Base-by-base conservation (phyloP, 2,888 invertebrate genomes). In the Hirudinaria manillensis region DNA sequence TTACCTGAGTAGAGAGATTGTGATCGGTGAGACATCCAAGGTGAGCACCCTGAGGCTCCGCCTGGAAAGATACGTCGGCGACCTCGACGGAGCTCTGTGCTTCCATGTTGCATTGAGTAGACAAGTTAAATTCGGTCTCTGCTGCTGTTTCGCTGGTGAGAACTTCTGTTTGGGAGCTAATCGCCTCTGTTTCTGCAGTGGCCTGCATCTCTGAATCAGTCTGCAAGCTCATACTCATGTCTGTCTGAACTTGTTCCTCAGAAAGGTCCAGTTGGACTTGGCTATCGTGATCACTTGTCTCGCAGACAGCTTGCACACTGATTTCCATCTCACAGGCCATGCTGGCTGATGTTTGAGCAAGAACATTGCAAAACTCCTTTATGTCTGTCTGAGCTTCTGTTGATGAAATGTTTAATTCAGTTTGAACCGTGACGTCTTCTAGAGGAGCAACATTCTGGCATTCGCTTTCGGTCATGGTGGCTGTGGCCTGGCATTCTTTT, bases 81-180 rank as follows among this genome's bases (percentile, higher is more conserved):
- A n/a, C 32, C 29, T 32, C 51, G 10, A 24, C 27, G 34, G 27
- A 32, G 24, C 19, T 27, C 45, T 51, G 38, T 0, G 36, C 38
- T 29, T 36, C n/a, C 32, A 24, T 19, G 38, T 53, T 24, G 27
- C 66, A 72, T 55, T 71, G 66, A 0, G 51, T 61, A n/a, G 67
- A 36, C 67, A 76, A n/a, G 51, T 67, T 71, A 29, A 45, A 29
- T 3, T 19, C 51, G 1, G 76, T 76, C 56, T 76, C 72, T 34
- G 51, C 53, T 0, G 32, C 27, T 3, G 36, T 29, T 24, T 75
- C 61, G 0, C 27, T 51, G 24, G 32, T 32, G 66, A 38, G 36
- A n/a, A 75, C n/a, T 45, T 76, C 75, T 21, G 76, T 76, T 71
- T 76, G 76, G 75, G 70, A 45, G 51, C 24, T 32, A 27, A 55